Evolutionary conservation across 2,888 invertebrate species (phyloP).

Genomic region (Cryptocephalus primarius): DNA sequence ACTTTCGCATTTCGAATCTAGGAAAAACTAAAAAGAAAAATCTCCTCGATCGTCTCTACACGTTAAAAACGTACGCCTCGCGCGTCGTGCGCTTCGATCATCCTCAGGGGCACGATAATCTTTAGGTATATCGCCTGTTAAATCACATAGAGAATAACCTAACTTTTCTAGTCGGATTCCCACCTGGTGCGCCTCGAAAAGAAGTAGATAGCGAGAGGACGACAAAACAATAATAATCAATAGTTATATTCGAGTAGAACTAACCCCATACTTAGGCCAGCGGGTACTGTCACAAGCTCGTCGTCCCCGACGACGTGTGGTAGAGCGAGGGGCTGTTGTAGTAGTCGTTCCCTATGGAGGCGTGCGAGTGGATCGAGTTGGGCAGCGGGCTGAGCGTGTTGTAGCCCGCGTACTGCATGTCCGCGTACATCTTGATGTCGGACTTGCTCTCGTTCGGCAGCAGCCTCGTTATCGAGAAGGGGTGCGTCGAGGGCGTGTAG

Average conservation of each 20-base stretch:
- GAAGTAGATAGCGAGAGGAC: too few species aligned
- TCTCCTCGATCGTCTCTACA: too few species aligned
- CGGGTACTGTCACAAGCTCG: conserved; percentile 89
- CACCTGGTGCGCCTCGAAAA: too few species aligned
- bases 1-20: too few species aligned
- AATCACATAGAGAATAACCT: too few species aligned
- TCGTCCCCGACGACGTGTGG: conserved; percentile 56
- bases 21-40: too few species aligned
- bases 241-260: conserved; percentile 10
- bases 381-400: conserved; percentile 51
- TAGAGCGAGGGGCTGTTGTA: conserved; percentile 79
- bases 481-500: conserved; percentile 77
- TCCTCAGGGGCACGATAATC: too few species aligned
- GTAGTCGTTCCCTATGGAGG: conserved; percentile 54
- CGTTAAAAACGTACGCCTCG: too few species aligned
- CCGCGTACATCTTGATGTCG: conserved; percentile 82
- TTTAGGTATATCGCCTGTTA: too few species aligned
- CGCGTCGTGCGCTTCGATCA: too few species aligned
- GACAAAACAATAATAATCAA: too few species aligned
- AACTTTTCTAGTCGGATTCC: too few species aligned
- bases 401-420: conserved; percentile 58
- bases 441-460: conserved; percentile 80
- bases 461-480: conserved; percentile 89
- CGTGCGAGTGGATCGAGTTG: conserved; percentile 46
- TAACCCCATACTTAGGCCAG: conserved; percentile 54